Conservation (phyloP, 2,888 invertebrate genomes). For the Drosophila longiperda region DNA sequence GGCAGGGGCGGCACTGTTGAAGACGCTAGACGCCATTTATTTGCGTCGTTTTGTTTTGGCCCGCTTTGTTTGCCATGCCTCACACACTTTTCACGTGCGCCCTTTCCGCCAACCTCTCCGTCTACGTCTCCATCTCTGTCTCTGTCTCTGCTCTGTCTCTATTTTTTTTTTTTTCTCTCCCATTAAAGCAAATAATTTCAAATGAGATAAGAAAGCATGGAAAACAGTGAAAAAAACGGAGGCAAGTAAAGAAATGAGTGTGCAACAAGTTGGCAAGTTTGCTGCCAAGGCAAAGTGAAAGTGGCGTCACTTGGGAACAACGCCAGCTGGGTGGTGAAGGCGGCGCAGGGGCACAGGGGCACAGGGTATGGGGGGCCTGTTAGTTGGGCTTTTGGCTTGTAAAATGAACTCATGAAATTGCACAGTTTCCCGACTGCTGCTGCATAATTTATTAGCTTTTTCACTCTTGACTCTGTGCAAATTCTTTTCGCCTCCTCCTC, state of each 20-base stretch:
- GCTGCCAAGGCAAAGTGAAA: constrained; percentile 75
- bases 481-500: constrained; percentile 36
- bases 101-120: neutral
- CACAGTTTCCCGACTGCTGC: constrained; percentile 58
- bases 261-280: constrained; percentile 77
- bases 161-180: constrained; percentile 25
- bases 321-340: neutral
- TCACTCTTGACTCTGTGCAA: constrained; percentile 46
- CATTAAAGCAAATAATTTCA: constrained; percentile 78
- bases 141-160: neutral
- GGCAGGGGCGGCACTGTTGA: constrained; percentile 21
- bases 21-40: constrained; percentile 58
- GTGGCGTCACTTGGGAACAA: constrained; percentile 49
- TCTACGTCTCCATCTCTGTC: neutral
- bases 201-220: constrained; percentile 69
- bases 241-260: constrained; percentile 39
- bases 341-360: too few species aligned
- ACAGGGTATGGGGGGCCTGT: neutral
- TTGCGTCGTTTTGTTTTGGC: constrained; percentile 54
- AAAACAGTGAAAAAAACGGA: constrained; percentile 9
- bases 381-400: constrained; percentile 33
- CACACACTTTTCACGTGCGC: constrained; percentile 38
- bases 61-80: constrained; percentile 39
- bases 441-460: constrained; percentile 77
- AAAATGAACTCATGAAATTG: constrained; percentile 74